Evolutionary conservation across 2,888 invertebrate genomes (phyloP).

Genomic region (Tholera decimalis): DNA sequence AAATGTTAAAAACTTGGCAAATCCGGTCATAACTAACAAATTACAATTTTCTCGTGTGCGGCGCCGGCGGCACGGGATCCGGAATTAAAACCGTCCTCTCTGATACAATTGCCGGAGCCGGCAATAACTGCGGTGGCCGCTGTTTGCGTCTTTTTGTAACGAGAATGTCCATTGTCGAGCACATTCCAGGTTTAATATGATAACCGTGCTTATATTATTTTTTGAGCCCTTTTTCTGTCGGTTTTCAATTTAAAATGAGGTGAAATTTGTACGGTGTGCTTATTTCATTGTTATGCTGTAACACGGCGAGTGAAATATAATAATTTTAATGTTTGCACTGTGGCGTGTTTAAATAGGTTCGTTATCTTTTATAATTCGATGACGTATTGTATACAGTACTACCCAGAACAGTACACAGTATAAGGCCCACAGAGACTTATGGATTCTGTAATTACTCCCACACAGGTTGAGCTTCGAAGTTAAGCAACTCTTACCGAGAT

Average conservation of each 20-base stretch:
- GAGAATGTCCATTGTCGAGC: slow-evolving; percentile 49
- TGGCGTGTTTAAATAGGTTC: too few species aligned
- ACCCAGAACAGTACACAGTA: too few species aligned
- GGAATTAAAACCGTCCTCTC: slow-evolving; percentile 64
- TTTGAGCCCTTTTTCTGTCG: slow-evolving; percentile 16
- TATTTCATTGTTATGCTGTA: slow-evolving; percentile 14
- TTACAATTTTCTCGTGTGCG: slow-evolving; percentile 49
- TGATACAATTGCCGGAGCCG: slow-evolving; percentile 54
- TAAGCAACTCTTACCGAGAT: too few species aligned
- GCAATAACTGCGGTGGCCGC: slow-evolving; percentile 45
- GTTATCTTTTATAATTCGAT: too few species aligned
- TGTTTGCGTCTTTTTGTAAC: slow-evolving; percentile 34
- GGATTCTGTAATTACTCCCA: too few species aligned
- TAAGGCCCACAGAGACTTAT: too few species aligned
- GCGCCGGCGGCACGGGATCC: slow-evolving; percentile 17
- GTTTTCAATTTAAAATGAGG: slow-evolving; percentile 45
- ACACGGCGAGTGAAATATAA: neutral
- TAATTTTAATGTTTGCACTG: neutral
- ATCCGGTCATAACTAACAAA: slow-evolving; percentile 60
- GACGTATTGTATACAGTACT: too few species aligned
- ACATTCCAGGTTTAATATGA: slow-evolving; percentile 59
- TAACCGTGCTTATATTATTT: slow-evolving; percentile 41
- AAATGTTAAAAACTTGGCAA: slow-evolving; percentile 50
- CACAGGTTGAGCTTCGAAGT: too few species aligned
- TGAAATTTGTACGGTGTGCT: slow-evolving; percentile 8